A percentile compares a stretch with the other conserved stretches of the same genome.
phyloP scores from a whole-genome alignment of 2,888 invertebrate species.

The Margaritifera margaritifera region DNA sequence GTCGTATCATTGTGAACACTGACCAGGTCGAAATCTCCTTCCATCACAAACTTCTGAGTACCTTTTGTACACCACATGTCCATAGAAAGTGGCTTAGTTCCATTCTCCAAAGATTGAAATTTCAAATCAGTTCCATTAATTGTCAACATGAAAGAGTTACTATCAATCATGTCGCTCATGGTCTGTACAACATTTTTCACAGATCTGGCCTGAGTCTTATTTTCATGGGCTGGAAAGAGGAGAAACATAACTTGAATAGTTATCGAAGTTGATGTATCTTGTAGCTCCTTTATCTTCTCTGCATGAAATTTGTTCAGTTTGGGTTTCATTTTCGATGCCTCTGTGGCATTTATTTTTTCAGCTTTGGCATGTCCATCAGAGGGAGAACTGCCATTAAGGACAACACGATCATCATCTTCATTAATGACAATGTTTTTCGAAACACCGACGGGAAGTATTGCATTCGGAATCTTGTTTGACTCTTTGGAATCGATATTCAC shows the following conservation, averaged over 20 bases:
- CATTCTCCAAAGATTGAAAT: slow-evolving; percentile 38
- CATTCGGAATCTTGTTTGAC: no score
- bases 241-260: slow-evolving; percentile 45
- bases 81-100: slow-evolving; percentile 19
- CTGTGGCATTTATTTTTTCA: no score
- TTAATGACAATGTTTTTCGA: no score
- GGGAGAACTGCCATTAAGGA: no score
- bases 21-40: slow-evolving; percentile 25
- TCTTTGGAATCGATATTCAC: no score
- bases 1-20: slow-evolving; percentile 10
- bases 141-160: slow-evolving; percentile 44
- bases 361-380: no score
- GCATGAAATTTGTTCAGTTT: no score
- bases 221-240: slow-evolving; percentile 42
- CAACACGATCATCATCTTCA: no score
- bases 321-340: no score
- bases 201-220: slow-evolving; percentile 34
- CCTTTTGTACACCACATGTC: slow-evolving; percentile 42
- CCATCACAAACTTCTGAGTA: slow-evolving; percentile 9
- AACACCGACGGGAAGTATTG: no score
- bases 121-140: slow-evolving; percentile 56
- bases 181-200: slow-evolving; percentile 39
- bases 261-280: slow-evolving; percentile 2
- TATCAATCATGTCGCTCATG: slow-evolving; percentile 41
- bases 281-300: not conserved